Evolutionary conservation across 2,797 vertebrate species (phyloP).

Genomic region (Discoglossus pictus): DNA sequence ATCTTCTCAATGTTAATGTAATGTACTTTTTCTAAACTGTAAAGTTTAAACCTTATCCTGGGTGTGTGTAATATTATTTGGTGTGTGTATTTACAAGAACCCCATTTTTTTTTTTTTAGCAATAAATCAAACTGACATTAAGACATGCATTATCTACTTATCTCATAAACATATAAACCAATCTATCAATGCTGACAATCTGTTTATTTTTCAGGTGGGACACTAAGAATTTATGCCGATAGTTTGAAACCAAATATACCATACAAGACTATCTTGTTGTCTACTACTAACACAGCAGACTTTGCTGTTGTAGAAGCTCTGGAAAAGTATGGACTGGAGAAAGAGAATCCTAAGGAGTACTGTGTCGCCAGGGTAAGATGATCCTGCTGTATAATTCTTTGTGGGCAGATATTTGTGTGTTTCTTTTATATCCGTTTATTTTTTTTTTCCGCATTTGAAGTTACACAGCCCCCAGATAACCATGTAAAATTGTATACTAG

Average conservation of each 20-base stretch:
- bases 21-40: no score
- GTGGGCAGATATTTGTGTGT: neutral
- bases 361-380: constrained; percentile 88
- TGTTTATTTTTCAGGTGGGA: constrained; percentile 80
- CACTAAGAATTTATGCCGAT: constrained; percentile 92
- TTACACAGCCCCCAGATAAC: no score
- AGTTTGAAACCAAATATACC: constrained; percentile 97
- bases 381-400: neutral
- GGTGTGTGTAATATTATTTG: no score
- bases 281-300: constrained; percentile 90
- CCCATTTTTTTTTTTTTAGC: no score
- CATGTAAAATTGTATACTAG: no score
- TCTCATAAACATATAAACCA: no score
- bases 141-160: no score
- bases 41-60: no score
- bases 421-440: neutral
- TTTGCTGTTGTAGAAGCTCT: constrained; percentile 94
- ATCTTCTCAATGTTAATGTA: no score
- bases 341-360: constrained; percentile 92
- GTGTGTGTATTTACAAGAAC: no score
- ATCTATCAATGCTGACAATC: no score
- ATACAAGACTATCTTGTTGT: constrained; percentile 95
- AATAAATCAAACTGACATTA: no score
- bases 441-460: neutral
- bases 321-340: constrained; percentile 96